Percentiles rank a stretch among this genome's conserved stretches.
phyloP scores from a whole-genome alignment of 23 tunicate species.

The Ciona savignyi region DNA sequence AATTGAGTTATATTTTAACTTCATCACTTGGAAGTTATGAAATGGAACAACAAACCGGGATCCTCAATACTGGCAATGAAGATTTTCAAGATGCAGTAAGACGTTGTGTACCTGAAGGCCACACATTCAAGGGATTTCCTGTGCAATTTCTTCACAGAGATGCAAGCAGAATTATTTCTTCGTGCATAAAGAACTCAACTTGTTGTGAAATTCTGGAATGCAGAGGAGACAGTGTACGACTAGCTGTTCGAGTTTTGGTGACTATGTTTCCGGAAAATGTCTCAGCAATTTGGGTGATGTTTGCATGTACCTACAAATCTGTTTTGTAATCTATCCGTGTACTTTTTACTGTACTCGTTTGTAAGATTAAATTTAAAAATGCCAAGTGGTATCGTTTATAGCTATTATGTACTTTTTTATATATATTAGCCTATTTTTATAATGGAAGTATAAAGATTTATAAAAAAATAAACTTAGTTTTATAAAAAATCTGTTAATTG shows the following conservation, averaged over 20 bases:
- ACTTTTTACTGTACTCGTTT: no score
- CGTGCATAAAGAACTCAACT: constrained; percentile 45
- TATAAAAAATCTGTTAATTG: no score
- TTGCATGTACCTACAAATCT: constrained; percentile 81
- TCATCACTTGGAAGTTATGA: constrained; percentile 71
- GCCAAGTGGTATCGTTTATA: no score
- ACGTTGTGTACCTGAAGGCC: constrained; percentile 74
- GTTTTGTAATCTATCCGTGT: no score
- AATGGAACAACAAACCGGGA: constrained; percentile 41
- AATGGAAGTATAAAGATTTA: constrained; percentile 8
- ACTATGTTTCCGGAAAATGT: constrained; percentile 76
- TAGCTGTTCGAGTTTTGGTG: constrained; percentile 55
- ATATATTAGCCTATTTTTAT: no score
- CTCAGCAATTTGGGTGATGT: constrained; percentile 70
- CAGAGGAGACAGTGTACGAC: constrained; percentile 61
- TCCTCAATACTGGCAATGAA: constrained; percentile 55
- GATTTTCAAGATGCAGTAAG: constrained; percentile 85
- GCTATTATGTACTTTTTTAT: no score
- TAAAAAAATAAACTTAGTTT: no score
- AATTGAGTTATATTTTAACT: constrained; percentile 44
- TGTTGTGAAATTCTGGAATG: constrained; percentile 65
- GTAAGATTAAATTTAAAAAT: no score
- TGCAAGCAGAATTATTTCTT: constrained; percentile 41
- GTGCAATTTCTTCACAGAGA: constrained; percentile 64
- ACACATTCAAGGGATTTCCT: constrained; percentile 90